These are phyloP conservation scores for Oegoconia quadripuncta DNA, from an alignment of 2,888 invertebrate genomes.

Conservation along the genomic window DNA sequence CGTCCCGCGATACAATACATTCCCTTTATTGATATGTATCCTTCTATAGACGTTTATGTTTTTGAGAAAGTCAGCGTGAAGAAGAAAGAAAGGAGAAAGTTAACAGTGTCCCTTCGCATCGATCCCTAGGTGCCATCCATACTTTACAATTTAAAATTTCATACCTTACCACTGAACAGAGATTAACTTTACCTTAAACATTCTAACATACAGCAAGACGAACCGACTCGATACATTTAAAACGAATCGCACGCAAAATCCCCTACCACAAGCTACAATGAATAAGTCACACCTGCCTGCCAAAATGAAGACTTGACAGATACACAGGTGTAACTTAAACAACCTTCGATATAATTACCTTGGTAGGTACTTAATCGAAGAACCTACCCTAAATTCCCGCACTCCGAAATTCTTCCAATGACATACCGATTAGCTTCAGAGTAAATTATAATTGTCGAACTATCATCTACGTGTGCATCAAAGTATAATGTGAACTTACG, in stretches of 20 bases:
- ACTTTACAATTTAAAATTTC: constrained; percentile 45
- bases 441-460: constrained; percentile 57
- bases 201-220: constrained; percentile 61
- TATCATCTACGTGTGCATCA: constrained; percentile 70
- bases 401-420: constrained; percentile 63
- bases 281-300: background rate
- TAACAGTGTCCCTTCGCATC: constrained; percentile 69
- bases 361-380: constrained; percentile 42
- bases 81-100: constrained; percentile 49
- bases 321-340: constrained; percentile 4
- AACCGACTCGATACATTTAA: constrained; percentile 51
- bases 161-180: constrained; percentile 68
- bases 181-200: constrained; percentile 63
- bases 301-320: constrained; percentile 2
- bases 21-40: constrained; percentile 73
- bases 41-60: constrained; percentile 63
- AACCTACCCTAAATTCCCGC: constrained; percentile 51
- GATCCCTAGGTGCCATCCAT: constrained; percentile 67
- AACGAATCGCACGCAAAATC: constrained; percentile 34
- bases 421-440: constrained; percentile 70
- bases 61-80: constrained; percentile 51
- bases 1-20: constrained; percentile 59
- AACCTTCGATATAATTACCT: background rate
- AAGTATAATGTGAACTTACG: constrained; percentile 73
- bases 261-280: background rate